A percentile compares a stretch with the other conserved stretches of the same genome.
These are phyloP conservation scores for Ypsolopha sequella DNA, from an alignment of 2,888 invertebrate genomes.

Conservation along the genomic window DNA sequence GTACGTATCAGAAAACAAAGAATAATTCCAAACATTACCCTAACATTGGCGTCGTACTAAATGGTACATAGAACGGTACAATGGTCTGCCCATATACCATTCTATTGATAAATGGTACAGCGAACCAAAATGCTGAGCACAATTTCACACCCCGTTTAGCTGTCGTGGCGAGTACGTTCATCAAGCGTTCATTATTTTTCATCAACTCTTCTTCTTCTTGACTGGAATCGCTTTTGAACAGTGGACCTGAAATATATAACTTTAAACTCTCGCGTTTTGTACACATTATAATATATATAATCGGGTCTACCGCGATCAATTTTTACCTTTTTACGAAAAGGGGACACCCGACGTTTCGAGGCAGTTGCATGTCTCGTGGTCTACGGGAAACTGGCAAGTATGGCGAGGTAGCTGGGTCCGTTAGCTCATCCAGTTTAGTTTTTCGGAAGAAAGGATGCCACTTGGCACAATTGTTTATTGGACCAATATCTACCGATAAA, in stretches of 20 bases:
- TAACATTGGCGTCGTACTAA: neutral
- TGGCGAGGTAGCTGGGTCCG: no score
- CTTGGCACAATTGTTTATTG: no score
- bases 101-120: constrained; percentile 2
- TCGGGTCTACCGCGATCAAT: no score
- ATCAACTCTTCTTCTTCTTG: constrained; percentile 2
- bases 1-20: neutral
- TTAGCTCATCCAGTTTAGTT: no score
- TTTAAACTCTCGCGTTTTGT: no score
- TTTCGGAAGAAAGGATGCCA: no score
- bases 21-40: constrained; percentile 1
- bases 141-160: neutral
- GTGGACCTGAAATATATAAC: constrained; percentile 2
- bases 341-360: no score
- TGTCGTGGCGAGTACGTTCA: neutral
- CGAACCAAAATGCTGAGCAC: constrained; percentile 1
- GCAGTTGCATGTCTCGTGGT: no score
- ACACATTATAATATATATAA: no score
- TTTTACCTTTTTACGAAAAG: no score
- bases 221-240: neutral
- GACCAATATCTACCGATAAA: no score
- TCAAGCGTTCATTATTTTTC: neutral
- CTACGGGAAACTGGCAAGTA: no score
- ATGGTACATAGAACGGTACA: constrained; percentile 5
- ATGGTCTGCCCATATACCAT: neutral